A percentile compares a stretch with the other conserved stretches of the same genome.
phyloP scores from a whole-genome alignment of 2,797 vertebrate species.

The Ataeniobius toweri region DNA sequence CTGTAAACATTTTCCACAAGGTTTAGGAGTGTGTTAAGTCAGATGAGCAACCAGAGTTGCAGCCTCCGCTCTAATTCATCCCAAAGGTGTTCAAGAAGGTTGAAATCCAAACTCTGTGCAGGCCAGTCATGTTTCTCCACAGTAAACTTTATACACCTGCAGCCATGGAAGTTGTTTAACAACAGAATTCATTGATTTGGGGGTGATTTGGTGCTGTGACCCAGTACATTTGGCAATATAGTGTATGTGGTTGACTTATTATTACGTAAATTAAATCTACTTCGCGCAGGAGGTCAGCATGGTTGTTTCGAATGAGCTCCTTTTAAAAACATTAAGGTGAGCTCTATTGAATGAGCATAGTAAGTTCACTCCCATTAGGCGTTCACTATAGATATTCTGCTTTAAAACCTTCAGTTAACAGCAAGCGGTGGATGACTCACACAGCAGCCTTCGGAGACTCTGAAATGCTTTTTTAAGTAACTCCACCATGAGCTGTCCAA shows the following conservation, averaged over 20 bases:
- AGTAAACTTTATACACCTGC: too few species aligned
- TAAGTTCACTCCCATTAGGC: not conserved
- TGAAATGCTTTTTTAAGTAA: conserved; percentile 10
- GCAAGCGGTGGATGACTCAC: not conserved
- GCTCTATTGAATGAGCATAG: not conserved
- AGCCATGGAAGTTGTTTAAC: too few species aligned
- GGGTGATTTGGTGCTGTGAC: too few species aligned
- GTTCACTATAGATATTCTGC: conserved; percentile 21
- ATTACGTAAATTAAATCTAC: not conserved
- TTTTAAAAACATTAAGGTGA: not conserved
- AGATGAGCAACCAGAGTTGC: too few species aligned
- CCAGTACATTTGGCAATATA: too few species aligned
- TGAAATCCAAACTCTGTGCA: too few species aligned
- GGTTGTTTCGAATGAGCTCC: not conserved
- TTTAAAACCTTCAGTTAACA: not conserved
- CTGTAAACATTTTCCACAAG: too few species aligned
- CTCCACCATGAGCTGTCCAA: not conserved
- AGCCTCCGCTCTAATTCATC: too few species aligned
- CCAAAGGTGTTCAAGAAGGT: too few species aligned
- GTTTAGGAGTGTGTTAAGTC: too few species aligned
- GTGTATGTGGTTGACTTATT: not conserved
- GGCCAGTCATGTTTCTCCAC: too few species aligned
- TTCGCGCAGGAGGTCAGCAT: not conserved
- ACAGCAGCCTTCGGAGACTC: conserved; percentile 19
- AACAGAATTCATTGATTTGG: too few species aligned